Conservation (phyloP, 2,888 invertebrate species). For the Rhagophthalmus giganteus region DNA sequence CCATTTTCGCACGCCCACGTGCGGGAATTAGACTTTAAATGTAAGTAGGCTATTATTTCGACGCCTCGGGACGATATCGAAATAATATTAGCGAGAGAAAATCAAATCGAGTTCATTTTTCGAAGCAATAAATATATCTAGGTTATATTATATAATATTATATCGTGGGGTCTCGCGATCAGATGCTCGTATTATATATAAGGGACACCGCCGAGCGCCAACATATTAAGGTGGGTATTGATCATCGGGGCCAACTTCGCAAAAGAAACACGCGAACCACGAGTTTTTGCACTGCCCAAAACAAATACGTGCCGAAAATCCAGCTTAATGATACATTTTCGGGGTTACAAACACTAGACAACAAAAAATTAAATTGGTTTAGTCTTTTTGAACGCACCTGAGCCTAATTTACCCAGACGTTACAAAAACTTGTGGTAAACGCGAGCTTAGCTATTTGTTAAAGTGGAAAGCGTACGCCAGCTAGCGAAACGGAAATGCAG, state of each 20-base stretch:
- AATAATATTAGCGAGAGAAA: too few species aligned
- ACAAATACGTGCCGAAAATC: conserved; percentile 28
- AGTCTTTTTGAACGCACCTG: conserved; percentile 30
- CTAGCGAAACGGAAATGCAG: conserved; percentile 11
- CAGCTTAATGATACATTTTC: conserved; percentile 24
- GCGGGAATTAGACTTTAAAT: conserved; percentile 14
- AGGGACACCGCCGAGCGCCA: conserved; percentile 11
- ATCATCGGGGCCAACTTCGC: conserved; percentile 9
- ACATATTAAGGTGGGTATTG: conserved; percentile 18
- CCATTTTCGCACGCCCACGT: conserved; percentile 11
- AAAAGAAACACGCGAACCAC: conserved; percentile 6
- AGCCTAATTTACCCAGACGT: conserved; percentile 26
- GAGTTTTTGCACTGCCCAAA: conserved; percentile 12
- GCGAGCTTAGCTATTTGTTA: conserved; percentile 21
- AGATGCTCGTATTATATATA: conserved; percentile 17
- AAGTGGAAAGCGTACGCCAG: conserved; percentile 10
- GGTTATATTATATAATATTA: too few species aligned
- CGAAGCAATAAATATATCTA: conserved; percentile 14
- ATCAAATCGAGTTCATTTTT: conserved; percentile 9
- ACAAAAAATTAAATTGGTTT: conserved; percentile 31
- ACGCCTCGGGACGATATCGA: too few species aligned
- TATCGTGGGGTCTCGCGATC: conserved; percentile 5
- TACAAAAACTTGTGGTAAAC: conserved; percentile 21
- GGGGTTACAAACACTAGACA: conserved; percentile 17
- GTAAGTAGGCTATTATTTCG: conserved; percentile 2